Evolutionary conservation across 2,797 vertebrate genomes (phyloP).

Genomic region (Xiphorhynchus erythropygius): DNA sequence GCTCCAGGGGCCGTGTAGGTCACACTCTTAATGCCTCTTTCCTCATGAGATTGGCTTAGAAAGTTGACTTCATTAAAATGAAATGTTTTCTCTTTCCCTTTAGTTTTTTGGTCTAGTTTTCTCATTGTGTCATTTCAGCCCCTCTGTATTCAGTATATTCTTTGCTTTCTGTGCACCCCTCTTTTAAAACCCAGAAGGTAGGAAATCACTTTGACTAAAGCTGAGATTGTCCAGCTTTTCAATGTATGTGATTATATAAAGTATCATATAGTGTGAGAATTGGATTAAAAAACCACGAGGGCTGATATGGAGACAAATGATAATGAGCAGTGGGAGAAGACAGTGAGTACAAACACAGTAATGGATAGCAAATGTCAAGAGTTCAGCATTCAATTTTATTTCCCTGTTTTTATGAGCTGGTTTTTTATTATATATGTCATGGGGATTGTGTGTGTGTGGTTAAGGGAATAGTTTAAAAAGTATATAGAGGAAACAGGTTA

Average conservation of each 20-base stretch:
- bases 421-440: background rate
- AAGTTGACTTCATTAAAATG: conserved; percentile 54
- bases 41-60: background rate
- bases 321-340: conserved; percentile 49
- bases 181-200: conserved; percentile 24
- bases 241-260: conserved; percentile 42
- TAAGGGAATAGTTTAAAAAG: background rate
- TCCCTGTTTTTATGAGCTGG: conserved; percentile 51
- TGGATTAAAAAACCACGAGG: conserved; percentile 51
- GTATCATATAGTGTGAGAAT: conserved; percentile 37
- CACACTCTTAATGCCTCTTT: background rate
- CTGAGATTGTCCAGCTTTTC: conserved; percentile 38
- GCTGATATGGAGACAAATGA: conserved; percentile 33
- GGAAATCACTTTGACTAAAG: conserved; percentile 40
- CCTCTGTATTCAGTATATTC: conserved; percentile 11
- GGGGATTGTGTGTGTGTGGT: background rate
- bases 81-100: background rate
- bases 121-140: background rate
- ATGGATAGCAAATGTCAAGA: conserved; percentile 61
- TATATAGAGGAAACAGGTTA: background rate
- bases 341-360: conserved; percentile 32
- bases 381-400: conserved; percentile 53
- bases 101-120: background rate
- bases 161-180: background rate
- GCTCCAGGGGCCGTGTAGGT: background rate